Evolutionary conservation across 2,113 vertebrate genomes (phyloP).

Genomic region (Alouatta palliata): DNA sequence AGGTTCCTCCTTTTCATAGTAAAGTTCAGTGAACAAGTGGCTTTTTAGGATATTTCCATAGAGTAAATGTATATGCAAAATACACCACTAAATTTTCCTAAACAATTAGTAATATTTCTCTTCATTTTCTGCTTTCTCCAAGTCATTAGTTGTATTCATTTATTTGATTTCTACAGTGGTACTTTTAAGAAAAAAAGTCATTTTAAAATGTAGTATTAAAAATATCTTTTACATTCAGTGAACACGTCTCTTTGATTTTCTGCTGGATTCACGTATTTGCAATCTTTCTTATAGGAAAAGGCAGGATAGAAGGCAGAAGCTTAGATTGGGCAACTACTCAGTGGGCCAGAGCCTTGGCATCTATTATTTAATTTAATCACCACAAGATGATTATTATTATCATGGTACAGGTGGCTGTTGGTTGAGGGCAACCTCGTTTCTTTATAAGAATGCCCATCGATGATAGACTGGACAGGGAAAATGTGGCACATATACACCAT

Average conservation of each 20-base stretch:
- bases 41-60: neutral
- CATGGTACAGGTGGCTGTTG: neutral
- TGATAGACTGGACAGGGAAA: too few relatives aligned
- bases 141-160: neutral
- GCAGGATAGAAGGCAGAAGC: neutral
- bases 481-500: too few relatives aligned
- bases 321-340: neutral
- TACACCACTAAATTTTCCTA: neutral
- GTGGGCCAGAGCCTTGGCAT: neutral
- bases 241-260: neutral
- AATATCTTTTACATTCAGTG: neutral
- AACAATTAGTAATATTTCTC: neutral
- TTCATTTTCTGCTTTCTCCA: neutral
- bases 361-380: neutral
- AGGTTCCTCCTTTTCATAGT: neutral
- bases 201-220: neutral
- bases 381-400: neutral
- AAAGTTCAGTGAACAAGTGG: neutral
- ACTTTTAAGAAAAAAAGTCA: slow-evolving; percentile 9
- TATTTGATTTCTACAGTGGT: neutral
- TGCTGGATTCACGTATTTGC: neutral
- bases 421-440: neutral
- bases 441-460: neutral
- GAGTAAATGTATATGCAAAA: neutral
- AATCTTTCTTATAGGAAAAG: neutral